A percentile compares a stretch with the other conserved stretches of the same genome.
Evolutionary conservation across 2,797 vertebrate species (phyloP).

Genomic region (Lepus townsendii): DNA sequence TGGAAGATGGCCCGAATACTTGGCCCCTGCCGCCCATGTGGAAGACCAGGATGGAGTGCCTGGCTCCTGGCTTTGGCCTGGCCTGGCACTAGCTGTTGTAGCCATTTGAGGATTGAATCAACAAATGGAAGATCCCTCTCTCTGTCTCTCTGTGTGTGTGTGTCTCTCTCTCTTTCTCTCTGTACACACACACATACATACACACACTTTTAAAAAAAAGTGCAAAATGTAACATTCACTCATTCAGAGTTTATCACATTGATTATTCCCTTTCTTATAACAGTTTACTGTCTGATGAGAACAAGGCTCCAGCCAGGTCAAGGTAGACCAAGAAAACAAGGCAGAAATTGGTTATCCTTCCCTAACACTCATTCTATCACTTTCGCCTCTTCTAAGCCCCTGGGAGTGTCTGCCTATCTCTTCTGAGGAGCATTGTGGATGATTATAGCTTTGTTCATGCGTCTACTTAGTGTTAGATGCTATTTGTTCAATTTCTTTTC

Average conservation of each 20-base stretch:
- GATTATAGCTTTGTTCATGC: not conserved
- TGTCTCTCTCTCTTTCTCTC: too few species aligned
- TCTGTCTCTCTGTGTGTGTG: too few species aligned
- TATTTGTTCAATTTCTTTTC: not conserved
- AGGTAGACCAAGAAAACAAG: slow-evolving; percentile 37
- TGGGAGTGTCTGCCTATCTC: not conserved
- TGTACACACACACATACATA: too few species aligned
- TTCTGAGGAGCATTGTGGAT: not conserved
- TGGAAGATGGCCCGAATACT: too few species aligned
- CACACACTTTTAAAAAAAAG: too few species aligned
- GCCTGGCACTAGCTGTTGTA: too few species aligned
- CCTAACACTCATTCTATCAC: not conserved
- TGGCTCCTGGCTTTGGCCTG: too few species aligned
- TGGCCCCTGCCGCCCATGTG: too few species aligned
- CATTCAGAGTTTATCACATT: not conserved
- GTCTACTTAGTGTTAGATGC: not conserved
- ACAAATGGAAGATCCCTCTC: too few species aligned
- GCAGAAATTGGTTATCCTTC: not conserved
- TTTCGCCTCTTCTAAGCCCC: not conserved
- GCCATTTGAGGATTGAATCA: too few species aligned
- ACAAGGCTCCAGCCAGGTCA: not conserved
- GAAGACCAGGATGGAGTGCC: too few species aligned
- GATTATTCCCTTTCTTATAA: not conserved
- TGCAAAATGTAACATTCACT: not conserved
- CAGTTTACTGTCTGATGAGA: not conserved